Conservation (phyloP, 1,140 invertebrate genomes). For the Amphibalanus amphitrite region DNA sequence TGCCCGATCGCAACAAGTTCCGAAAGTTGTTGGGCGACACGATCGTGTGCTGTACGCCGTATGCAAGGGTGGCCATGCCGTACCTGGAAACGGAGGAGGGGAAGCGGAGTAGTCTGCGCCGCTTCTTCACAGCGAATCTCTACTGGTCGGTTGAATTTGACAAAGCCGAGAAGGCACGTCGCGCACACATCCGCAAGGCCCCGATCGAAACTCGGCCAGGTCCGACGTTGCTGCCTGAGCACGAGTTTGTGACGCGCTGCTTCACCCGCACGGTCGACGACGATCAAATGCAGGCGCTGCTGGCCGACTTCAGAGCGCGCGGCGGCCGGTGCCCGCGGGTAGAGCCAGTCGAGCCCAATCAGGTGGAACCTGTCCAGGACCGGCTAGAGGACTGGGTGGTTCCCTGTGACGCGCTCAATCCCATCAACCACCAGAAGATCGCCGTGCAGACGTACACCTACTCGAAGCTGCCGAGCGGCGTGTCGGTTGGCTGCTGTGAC, state of each 20-base stretch:
- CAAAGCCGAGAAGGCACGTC: slow-evolving; percentile 13
- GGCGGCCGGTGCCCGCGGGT: slow-evolving; percentile 38
- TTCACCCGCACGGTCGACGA: slow-evolving; percentile 41
- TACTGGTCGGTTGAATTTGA: slow-evolving; percentile 45
- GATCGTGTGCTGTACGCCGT: slow-evolving; percentile 68
- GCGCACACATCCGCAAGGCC: slow-evolving; percentile 4
- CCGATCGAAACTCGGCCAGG: slow-evolving; percentile 3
- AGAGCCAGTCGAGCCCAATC: not conserved
- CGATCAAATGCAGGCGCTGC: slow-evolving; percentile 42
- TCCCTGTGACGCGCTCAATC: slow-evolving; percentile 8
- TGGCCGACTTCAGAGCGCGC: slow-evolving; percentile 70
- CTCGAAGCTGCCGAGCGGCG: not conserved
- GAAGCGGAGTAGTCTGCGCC: slow-evolving; percentile 50
- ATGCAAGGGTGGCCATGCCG: slow-evolving; percentile 62
- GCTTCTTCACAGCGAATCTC: slow-evolving; percentile 59
- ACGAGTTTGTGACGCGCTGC: slow-evolving; percentile 52
- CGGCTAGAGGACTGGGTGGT: slow-evolving; percentile 15
- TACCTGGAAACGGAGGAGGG: slow-evolving; percentile 74
- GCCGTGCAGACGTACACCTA: not conserved
- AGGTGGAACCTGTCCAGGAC: not conserved
- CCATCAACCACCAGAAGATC: not conserved
- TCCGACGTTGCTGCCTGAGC: slow-evolving; percentile 27
- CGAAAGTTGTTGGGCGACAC: slow-evolving; percentile 52
- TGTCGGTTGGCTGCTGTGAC: not conserved
- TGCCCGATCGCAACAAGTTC: slow-evolving; percentile 38